A percentile compares a stretch with the other conserved stretches of the same genome.
Evolutionary conservation across 2,113 vertebrate species (phyloP).

Genomic region (Archilochus colubris): DNA sequence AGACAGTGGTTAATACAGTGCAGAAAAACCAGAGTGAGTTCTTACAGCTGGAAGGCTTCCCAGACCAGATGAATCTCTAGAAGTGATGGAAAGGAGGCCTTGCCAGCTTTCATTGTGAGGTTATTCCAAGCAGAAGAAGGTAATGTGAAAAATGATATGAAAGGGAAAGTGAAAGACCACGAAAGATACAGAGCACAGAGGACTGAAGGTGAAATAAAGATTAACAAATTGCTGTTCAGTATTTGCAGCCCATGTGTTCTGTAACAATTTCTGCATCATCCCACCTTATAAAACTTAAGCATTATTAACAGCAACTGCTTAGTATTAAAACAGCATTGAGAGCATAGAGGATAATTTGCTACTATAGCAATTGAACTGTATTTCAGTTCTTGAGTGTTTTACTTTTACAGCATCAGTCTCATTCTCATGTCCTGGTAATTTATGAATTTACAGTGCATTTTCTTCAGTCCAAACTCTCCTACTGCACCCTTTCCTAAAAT

Average conservation of each 20-base stretch:
- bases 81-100: background rate
- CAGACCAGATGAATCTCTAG: background rate
- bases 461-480: background rate
- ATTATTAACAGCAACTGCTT: background rate
- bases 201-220: background rate
- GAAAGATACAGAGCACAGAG: background rate
- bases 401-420: background rate
- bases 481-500: background rate
- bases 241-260: background rate
- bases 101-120: background rate
- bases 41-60: background rate
- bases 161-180: background rate
- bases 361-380: background rate
- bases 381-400: background rate
- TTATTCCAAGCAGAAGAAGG: background rate
- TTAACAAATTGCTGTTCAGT: background rate
- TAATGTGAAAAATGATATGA: background rate
- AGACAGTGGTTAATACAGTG: background rate
- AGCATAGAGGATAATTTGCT: background rate
- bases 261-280: background rate
- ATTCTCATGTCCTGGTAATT: background rate
- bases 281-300: background rate
- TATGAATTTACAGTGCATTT: background rate
- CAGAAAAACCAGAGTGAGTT: background rate
- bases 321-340: background rate